Base-by-base conservation (phyloP, 2,888 invertebrate species). In the Spodoptera exigua region DNA sequence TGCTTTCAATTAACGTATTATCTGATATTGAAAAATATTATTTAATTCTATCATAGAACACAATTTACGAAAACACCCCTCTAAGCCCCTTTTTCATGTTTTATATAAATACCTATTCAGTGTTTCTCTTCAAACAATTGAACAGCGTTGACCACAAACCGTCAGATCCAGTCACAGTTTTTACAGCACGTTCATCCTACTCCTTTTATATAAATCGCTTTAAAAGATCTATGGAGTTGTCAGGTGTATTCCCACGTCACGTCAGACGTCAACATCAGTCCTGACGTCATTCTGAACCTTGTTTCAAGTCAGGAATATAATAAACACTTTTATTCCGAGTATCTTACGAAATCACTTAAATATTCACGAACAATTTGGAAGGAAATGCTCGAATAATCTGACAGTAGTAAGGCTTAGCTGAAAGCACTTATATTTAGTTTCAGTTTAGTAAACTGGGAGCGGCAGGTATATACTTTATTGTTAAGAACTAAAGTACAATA, bases 241-340 rank as follows among this genome's bases (percentile, higher is more conserved):
- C 63, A 18, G 46, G 12, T 34, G 13, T 16, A 63, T 16, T 27
- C 21, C 27, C 14, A 44, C 27, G 64, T 52, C 64, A 39, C 11
- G 13, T 27, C 34, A 14, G n/a, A 44, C 27, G 64, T 52, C 64
- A 39, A 10, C 12, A 3, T 5, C 70, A 70, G 18, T 35, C 5
- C 3, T 47, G 41, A 39, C 64, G 54, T 39, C 43, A 37, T 43
- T 39, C 18, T 27, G 27, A 70, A n/a, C n/a, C 12, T 12, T 18
- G 46, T 41, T 18, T 18, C 18, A 41, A 7, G 5, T 41, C 18
- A 41, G 17, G 18, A 41, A 18, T 18, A 13, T 18, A 40, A 61
- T 37, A 60, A 18, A 17, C 17, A 13, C n/a, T 48, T 61, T 16
- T n/a, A 13, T 12, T 13, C 3, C 1, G 5, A 34, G 16, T 32